These are phyloP conservation scores for Ceuthmochares aereus DNA, from an alignment of 2,113 vertebrate genomes.

Conservation along the genomic window DNA sequence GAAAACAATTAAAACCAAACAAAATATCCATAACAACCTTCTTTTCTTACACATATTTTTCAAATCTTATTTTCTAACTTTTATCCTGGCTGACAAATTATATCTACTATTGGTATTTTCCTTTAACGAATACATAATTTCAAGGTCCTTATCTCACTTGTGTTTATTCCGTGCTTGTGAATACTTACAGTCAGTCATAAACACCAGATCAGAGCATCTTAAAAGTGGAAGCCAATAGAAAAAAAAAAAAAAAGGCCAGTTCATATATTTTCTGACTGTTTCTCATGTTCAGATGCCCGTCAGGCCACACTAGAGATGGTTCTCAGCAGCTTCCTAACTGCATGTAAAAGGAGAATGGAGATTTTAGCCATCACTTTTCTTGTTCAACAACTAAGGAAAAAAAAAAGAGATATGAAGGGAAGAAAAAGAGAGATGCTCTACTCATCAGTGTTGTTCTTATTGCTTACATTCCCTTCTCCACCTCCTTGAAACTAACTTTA, in stretches of 20 bases:
- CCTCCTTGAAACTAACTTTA: not conserved
- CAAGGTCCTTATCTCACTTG: not conserved
- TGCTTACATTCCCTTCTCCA: not conserved
- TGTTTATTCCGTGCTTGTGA: not conserved
- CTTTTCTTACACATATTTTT: not conserved
- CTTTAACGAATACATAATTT: not conserved
- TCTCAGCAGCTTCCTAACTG: not conserved
- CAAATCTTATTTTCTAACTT: not conserved
- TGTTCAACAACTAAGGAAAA: not conserved
- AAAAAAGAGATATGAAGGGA: not conserved
- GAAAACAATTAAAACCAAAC: not conserved
- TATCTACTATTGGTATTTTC: not conserved
- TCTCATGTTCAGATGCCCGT: not conserved
- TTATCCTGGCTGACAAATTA: not conserved
- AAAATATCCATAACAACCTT: not conserved
- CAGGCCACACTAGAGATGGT: not conserved
- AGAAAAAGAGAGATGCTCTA: fast-evolving
- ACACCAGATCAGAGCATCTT: not conserved
- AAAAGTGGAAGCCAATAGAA: not conserved
- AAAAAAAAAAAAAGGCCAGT: not conserved
- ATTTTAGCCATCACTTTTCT: not conserved
- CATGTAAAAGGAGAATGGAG: not conserved
- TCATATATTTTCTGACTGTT: not conserved
- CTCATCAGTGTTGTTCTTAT: not conserved
- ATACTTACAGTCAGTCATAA: not conserved